phyloP scores from a whole-genome alignment of 2,797 vertebrate species.

The Sebastes baramenuke region DNA sequence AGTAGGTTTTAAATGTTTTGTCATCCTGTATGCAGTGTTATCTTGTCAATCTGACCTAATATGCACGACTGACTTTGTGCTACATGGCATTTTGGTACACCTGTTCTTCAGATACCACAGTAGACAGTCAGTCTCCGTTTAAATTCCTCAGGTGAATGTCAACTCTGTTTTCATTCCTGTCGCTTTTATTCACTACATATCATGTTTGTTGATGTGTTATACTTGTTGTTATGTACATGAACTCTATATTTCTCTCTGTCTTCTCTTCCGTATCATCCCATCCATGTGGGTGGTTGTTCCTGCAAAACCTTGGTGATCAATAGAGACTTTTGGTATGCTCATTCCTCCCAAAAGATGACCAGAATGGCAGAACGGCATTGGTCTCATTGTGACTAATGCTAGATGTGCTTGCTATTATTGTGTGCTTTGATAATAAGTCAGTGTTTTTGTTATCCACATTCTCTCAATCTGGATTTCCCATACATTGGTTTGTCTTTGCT shows the following conservation, averaged over 20 bases:
- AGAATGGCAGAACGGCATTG: slow-evolving; percentile 80
- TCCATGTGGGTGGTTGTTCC: slow-evolving; percentile 92
- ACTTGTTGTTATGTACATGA: slow-evolving; percentile 76
- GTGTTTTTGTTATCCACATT: slow-evolving; percentile 73
- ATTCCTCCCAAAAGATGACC: slow-evolving; percentile 83
- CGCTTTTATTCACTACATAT: slow-evolving; percentile 50
- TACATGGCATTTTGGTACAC: slow-evolving; percentile 37
- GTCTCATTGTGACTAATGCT: slow-evolving; percentile 58
- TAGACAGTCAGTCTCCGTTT: slow-evolving; percentile 33
- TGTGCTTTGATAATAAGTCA: slow-evolving; percentile 71
- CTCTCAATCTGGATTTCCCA: slow-evolving; percentile 87
- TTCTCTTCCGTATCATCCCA: slow-evolving; percentile 86
- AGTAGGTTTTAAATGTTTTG: not conserved
- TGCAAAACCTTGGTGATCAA: slow-evolving; percentile 91
- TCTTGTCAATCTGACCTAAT: slow-evolving; percentile 47
- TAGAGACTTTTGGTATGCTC: slow-evolving; percentile 95
- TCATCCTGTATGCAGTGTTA: not conserved
- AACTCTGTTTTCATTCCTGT: slow-evolving; percentile 60
- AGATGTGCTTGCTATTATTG: slow-evolving; percentile 67
- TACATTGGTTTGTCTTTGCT: slow-evolving; percentile 84
- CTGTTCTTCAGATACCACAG: slow-evolving; percentile 29
- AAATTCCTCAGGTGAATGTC: slow-evolving; percentile 47
- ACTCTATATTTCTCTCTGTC: slow-evolving; percentile 78
- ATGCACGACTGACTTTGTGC: slow-evolving; percentile 49
- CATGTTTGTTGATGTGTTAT: slow-evolving; percentile 67